These are phyloP conservation scores for Romanomermis culicivorax DNA, from an alignment of 2,888 invertebrate species.

Conservation along the genomic window DNA sequence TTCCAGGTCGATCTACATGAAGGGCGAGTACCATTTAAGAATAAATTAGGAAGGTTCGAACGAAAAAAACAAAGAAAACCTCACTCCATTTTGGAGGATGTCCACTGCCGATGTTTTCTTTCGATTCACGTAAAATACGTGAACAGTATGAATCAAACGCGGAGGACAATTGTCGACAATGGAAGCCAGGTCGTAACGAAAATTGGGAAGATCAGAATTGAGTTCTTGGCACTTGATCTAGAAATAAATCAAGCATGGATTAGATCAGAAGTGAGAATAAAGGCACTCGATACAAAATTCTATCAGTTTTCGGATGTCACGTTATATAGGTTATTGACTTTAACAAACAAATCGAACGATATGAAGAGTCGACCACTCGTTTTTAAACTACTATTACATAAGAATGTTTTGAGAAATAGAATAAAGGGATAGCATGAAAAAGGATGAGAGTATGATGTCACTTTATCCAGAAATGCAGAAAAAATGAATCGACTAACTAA, in stretches of 20 bases:
- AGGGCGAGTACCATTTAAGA: slow-evolving; percentile 8
- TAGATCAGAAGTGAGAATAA: too few relatives aligned
- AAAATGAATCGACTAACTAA: too few relatives aligned
- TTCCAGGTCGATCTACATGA: slow-evolving; percentile 30
- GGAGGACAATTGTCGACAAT: slow-evolving; percentile 43
- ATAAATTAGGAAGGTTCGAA: not conserved
- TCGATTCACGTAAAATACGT: slow-evolving; percentile 73
- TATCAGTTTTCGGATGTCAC: too few relatives aligned
- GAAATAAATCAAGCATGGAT: slow-evolving; percentile 13
- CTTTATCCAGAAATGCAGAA: too few relatives aligned
- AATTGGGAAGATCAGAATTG: slow-evolving; percentile 47
- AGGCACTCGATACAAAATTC: too few relatives aligned
- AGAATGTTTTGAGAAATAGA: too few relatives aligned
- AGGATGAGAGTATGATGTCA: too few relatives aligned
- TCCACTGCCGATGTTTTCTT: slow-evolving; percentile 55
- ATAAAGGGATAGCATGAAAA: too few relatives aligned
- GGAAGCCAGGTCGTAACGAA: slow-evolving; percentile 52
- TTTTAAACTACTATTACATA: too few relatives aligned
- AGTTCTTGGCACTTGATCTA: slow-evolving; percentile 29
- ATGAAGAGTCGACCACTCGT: too few relatives aligned
- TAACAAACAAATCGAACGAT: too few relatives aligned
- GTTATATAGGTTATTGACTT: too few relatives aligned
- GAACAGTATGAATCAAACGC: slow-evolving; percentile 69
- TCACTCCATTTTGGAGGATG: slow-evolving; percentile 55
- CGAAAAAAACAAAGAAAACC: slow-evolving; percentile 14